These are phyloP conservation scores for Patella depressa DNA, from an alignment of 2,888 invertebrate genomes.

Conservation along the genomic window DNA sequence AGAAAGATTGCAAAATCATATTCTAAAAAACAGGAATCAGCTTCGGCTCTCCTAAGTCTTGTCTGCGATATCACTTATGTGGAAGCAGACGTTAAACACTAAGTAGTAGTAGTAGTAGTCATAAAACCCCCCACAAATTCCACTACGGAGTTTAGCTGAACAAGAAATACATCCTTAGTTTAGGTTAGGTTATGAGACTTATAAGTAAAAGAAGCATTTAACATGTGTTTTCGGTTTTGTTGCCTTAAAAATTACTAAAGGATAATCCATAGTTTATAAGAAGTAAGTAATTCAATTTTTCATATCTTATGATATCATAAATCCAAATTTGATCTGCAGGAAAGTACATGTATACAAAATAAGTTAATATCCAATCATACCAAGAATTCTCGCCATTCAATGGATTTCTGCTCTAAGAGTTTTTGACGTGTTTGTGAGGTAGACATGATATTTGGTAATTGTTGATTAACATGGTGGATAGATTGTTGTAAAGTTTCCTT, in stretches of 20 bases:
- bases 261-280: not conserved
- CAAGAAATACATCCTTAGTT: no score
- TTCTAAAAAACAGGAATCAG: no score
- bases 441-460: conserved; percentile 84
- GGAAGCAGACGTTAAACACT: no score
- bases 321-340: not conserved
- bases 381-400: conserved; percentile 88
- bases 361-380: conserved; percentile 34
- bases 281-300: not conserved
- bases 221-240: no score
- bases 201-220: no score
- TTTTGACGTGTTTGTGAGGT: conserved; percentile 84
- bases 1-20: no score
- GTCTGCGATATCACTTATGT: no score
- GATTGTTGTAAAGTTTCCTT: conserved; percentile 63
- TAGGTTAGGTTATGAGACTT: no score
- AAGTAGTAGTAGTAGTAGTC: no score
- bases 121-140: no score
- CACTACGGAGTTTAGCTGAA: no score
- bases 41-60: no score
- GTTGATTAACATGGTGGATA: conserved; percentile 76
- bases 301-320: not conserved
- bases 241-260: not conserved
- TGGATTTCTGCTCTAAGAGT: conserved; percentile 84
- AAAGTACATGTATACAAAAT: not conserved